phyloP scores from a whole-genome alignment of 2,113 vertebrate species.

The Sorex fumeus region DNA sequence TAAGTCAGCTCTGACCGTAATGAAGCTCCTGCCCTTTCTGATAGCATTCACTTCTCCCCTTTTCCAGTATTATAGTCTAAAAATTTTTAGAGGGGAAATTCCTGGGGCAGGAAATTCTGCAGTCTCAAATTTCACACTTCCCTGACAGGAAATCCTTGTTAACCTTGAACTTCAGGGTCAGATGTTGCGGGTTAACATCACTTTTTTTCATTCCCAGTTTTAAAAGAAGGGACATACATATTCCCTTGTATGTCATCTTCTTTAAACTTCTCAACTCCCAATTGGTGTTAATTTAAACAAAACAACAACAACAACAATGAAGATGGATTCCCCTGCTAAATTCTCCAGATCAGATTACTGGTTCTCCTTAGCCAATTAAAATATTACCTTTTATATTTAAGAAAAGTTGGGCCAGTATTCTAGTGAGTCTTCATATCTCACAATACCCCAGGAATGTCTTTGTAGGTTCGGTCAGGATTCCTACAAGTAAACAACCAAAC shows the following conservation, averaged over 20 bases:
- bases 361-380: background rate
- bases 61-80: background rate
- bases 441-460: background rate
- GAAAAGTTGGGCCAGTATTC: background rate
- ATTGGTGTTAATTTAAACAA: background rate
- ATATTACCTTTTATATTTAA: background rate
- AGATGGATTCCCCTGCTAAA: background rate
- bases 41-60: background rate
- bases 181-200: constrained; percentile 36
- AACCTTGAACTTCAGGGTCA: constrained; percentile 56
- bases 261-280: constrained; percentile 13
- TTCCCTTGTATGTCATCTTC: background rate
- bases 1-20: background rate
- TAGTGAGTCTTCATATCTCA: background rate
- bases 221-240: constrained; percentile 24
- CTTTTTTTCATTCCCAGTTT: constrained; percentile 65
- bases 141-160: constrained; percentile 58
- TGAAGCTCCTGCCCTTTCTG: background rate
- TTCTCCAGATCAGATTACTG: background rate
- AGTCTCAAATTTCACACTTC: constrained; percentile 52
- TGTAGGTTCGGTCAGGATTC: background rate
- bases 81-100: constrained; percentile 62
- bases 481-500: background rate
- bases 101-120: constrained; percentile 38
- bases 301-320: background rate